These are phyloP conservation scores for Lutraria lutraria DNA, from an alignment of 2,888 invertebrate genomes.

Conservation along the genomic window DNA sequence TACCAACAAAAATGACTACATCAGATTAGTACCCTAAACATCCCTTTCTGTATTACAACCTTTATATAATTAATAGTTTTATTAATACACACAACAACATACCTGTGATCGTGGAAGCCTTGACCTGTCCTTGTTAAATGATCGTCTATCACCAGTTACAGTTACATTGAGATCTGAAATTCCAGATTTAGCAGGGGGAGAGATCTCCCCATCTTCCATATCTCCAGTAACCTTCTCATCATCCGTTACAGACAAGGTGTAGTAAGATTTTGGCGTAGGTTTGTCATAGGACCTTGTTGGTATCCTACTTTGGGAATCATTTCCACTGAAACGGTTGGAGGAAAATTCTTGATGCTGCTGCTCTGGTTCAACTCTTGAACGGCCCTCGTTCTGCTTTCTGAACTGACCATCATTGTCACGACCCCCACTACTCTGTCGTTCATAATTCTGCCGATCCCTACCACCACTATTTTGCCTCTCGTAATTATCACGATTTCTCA, in stretches of 20 bases:
- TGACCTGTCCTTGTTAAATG: slow-evolving; percentile 48
- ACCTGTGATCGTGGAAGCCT: slow-evolving; percentile 30
- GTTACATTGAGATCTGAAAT: slow-evolving; percentile 61
- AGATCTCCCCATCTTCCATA: slow-evolving; percentile 32
- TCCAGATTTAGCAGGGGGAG: slow-evolving; percentile 15
- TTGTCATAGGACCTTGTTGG: slow-evolving; percentile 54
- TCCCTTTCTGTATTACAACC: no score
- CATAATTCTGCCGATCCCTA: slow-evolving; percentile 5
- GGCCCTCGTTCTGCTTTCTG: background rate
- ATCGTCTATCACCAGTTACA: slow-evolving; percentile 56
- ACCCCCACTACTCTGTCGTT: slow-evolving; percentile 47
- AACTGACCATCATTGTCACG: slow-evolving; percentile 20
- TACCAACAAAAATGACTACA: no score
- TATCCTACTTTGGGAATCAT: slow-evolving; percentile 6
- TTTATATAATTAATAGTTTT: no score
- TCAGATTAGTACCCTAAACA: no score
- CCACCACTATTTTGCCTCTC: slow-evolving; percentile 50
- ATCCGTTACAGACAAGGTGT: slow-evolving; percentile 58
- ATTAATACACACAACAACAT: background rate
- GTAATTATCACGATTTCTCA: slow-evolving; percentile 23
- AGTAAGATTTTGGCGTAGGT: slow-evolving; percentile 66
- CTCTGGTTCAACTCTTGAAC: slow-evolving; percentile 31
- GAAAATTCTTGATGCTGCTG: slow-evolving; percentile 16
- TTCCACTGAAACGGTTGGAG: slow-evolving; percentile 11
- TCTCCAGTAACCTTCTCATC: slow-evolving; percentile 56